Conservation (phyloP, 1,140 invertebrate genomes). For the Penaeus chinensis region DNA sequence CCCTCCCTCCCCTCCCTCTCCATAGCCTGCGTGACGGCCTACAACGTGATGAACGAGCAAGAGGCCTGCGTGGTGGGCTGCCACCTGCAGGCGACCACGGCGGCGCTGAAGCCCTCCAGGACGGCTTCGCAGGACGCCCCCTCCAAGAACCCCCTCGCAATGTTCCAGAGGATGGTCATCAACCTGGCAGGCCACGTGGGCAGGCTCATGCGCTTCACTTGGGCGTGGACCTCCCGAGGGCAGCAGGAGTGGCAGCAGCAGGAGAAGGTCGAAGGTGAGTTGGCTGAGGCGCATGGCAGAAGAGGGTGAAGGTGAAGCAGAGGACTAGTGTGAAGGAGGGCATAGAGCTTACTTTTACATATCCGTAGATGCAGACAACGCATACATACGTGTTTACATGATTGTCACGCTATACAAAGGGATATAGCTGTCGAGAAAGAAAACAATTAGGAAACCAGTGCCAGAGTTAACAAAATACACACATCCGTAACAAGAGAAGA, state of each 20-base stretch:
- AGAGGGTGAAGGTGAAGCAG: not conserved
- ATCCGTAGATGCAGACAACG: too few relatives aligned
- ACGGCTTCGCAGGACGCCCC: not conserved
- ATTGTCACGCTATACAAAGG: too few relatives aligned
- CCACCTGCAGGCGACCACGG: slow-evolving; percentile 53
- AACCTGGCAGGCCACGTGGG: slow-evolving; percentile 46
- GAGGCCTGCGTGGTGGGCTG: slow-evolving; percentile 57
- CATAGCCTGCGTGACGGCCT: slow-evolving; percentile 57
- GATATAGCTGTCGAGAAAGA: too few relatives aligned
- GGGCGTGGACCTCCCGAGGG: slow-evolving; percentile 39
- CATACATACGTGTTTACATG: too few relatives aligned
- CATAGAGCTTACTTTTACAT: too few relatives aligned
- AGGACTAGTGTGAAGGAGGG: not conserved
- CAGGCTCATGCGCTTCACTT: slow-evolving; percentile 42
- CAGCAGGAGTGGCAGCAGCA: not conserved
- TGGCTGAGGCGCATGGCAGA: not conserved
- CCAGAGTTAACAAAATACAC: too few relatives aligned
- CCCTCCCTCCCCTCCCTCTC: not conserved
- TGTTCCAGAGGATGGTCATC: slow-evolving; percentile 52
- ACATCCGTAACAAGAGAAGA: too few relatives aligned
- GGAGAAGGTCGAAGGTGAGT: slow-evolving; percentile 1
- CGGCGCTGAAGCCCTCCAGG: slow-evolving; percentile 30
- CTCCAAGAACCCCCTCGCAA: slow-evolving; percentile 38
- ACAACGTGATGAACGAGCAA: slow-evolving; percentile 40
- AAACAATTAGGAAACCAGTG: too few relatives aligned